These are phyloP conservation scores for Epizoanthus scotinus DNA, from an alignment of 92 coral and sea anemone species.

Conservation along the genomic window DNA sequence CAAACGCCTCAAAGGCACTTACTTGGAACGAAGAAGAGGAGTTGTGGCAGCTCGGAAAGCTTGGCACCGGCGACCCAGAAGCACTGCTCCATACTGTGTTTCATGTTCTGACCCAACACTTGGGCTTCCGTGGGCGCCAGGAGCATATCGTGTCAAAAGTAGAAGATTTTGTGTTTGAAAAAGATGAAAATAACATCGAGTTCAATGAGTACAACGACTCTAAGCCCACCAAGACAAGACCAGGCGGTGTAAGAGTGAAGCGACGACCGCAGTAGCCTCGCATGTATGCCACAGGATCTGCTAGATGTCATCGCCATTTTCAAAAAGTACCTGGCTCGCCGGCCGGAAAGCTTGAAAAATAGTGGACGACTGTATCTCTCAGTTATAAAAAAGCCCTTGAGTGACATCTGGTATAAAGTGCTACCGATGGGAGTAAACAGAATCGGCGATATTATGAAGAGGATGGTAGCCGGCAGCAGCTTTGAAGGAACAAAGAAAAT, in stretches of 20 bases:
- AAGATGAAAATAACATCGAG: conserved; percentile 14
- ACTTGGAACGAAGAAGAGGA: neutral
- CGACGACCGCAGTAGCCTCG: conserved; percentile 7
- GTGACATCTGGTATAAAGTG: conserved; percentile 18
- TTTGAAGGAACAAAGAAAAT: neutral
- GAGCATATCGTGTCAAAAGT: conserved; percentile 20
- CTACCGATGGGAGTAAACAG: neutral
- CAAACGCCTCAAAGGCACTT: neutral
- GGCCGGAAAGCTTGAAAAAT: neutral
- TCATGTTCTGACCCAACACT: conserved; percentile 11
- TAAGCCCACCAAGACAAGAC: neutral
- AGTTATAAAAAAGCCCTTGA: neutral
- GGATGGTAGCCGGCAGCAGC: conserved; percentile 4
- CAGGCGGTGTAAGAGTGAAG: neutral
- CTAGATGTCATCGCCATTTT: conserved; percentile 6
- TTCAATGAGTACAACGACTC: neutral
- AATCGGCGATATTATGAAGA: neutral
- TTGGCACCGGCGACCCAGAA: conserved; percentile 19
- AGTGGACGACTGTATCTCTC: conserved; percentile 15
- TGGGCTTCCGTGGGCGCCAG: conserved; percentile 14
- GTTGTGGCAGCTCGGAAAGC: conserved; percentile 9
- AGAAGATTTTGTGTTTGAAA: conserved; percentile 11
- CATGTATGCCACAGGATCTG: neutral
- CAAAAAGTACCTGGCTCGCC: neutral
- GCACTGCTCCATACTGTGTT: conserved; percentile 2